Conservation (phyloP, 2,888 invertebrate genomes). For the Cephalotes varians region DNA sequence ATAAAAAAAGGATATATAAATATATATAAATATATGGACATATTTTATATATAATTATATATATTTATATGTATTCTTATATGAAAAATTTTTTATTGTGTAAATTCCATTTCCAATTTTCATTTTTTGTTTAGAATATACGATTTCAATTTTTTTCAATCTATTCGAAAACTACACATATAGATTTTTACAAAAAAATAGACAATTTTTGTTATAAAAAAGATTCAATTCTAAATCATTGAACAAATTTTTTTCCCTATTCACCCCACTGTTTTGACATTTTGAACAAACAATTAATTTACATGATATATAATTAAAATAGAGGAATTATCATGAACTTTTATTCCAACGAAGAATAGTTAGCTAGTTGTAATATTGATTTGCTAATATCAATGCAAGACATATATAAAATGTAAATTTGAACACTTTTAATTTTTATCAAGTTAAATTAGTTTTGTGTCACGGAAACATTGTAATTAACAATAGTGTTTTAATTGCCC, state of each 20-base stretch:
- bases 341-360: background rate
- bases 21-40: too few relatives aligned
- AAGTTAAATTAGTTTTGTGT: background rate
- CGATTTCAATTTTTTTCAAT: background rate
- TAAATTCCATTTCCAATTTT: too few relatives aligned
- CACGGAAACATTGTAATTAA: conserved; percentile 5
- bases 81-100: too few relatives aligned
- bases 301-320: background rate
- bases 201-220: background rate
- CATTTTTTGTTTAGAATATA: background rate
- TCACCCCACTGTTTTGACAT: background rate
- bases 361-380: background rate
- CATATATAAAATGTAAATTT: background rate
- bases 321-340: background rate
- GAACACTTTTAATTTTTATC: background rate
- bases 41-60: too few relatives aligned
- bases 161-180: background rate
- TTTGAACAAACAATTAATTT: background rate
- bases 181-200: background rate
- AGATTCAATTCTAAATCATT: background rate
- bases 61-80: too few relatives aligned
- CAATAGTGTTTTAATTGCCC: background rate
- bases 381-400: too few relatives aligned
- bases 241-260: background rate
- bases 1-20: too few relatives aligned